Conservation (phyloP, 2,113 vertebrate species). For the Ginglymostoma cirratum region DNA sequence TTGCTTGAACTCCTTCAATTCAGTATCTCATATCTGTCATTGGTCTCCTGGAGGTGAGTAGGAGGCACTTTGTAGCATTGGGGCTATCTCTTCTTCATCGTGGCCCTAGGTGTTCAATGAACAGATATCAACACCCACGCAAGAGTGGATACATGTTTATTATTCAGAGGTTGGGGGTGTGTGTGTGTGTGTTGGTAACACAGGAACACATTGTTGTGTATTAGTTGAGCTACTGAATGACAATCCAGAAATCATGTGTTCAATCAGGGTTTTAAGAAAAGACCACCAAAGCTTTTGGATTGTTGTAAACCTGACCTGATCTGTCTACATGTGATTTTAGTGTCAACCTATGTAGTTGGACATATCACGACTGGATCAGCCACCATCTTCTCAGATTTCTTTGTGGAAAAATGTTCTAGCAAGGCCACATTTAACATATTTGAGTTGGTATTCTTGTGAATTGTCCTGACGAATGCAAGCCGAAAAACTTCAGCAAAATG, state of each 20-base stretch:
- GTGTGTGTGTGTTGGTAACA: neutral
- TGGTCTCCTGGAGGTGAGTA: neutral
- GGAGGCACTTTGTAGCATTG: neutral
- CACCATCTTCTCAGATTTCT: neutral
- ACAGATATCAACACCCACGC: neutral
- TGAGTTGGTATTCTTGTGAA: no score
- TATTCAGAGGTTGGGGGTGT: neutral
- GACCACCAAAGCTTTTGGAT: neutral
- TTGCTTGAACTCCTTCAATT: neutral
- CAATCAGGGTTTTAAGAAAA: neutral
- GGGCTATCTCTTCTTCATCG: neutral
- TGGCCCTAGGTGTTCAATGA: neutral
- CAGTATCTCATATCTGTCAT: neutral
- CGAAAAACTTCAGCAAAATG: no score
- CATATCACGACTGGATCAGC: neutral
- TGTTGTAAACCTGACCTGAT: neutral
- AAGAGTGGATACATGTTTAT: neutral
- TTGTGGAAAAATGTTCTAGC: no score
- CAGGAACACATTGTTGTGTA: neutral
- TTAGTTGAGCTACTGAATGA: neutral
- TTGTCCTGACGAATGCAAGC: no score
- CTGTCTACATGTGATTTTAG: neutral
- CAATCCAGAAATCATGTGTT: neutral
- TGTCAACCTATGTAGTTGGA: neutral
- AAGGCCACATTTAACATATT: no score